Evolutionary conservation across 2,888 invertebrate species (phyloP), one percentile per base, ranked within the genome.

Genomic region (Mythimna loreyi): DNA sequence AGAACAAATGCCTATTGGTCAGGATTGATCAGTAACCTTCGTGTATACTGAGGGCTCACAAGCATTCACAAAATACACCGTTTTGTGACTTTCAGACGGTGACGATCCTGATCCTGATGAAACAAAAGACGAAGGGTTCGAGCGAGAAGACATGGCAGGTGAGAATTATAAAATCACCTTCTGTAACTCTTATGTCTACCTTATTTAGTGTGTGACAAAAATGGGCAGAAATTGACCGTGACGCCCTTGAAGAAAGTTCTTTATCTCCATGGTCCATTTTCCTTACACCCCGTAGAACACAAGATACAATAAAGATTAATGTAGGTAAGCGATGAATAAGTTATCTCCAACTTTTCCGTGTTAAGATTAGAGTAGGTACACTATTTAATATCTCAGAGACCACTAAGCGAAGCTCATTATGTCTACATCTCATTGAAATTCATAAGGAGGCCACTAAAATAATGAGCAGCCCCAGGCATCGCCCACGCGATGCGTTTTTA

Each of bases 401-500:
- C 85, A 78, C 80, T 68, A 81, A 89, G 88, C 84, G 85, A 80
- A 85, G 86, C 88, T 92, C 90, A 89, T 92, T 92, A 91, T 84
- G 87, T 82, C 82, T 86, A 86, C 85, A 87, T 91, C 94, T 95
- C 95, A 93, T 95, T 95, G 94, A 95, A 95, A 96, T 96, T 96
- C 95, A 95, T 95, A 95, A 94, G 93, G 87, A 91, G 89, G 87
- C 89, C 86, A 93, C 91, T 93, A 93, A 94, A 94, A 92, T 92
- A 92, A 92, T 89, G 91, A 92, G 90, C 85, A 87, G 90, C 88
- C 90, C 89, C 90, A 69, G 70, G 70, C 77, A 62, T 83, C 84
- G 87, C 84, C 87, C 89, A 87, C 88, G 89, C 88, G 91, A 94
- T 95, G 95, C 94, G 95, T 95, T 95, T 96, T 96, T 95, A 96